These are phyloP conservation scores for Spodoptera frugiperda DNA, from an alignment of 1,140 invertebrate genomes.

Conservation along the genomic window DNA sequence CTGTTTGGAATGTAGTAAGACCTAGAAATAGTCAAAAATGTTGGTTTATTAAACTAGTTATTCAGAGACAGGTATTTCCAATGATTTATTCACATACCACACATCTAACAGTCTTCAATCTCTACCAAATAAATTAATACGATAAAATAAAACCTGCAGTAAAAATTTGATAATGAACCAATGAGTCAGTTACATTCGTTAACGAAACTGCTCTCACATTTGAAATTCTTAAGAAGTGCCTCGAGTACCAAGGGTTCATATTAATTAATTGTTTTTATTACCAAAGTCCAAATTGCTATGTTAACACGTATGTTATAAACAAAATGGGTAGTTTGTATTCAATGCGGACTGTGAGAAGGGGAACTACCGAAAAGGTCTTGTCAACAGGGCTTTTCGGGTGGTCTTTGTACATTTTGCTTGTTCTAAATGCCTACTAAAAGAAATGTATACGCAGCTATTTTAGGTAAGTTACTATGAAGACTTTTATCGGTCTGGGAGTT, in stretches of 20 bases:
- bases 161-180: background rate
- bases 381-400: constrained; percentile 14
- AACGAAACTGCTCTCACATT: constrained; percentile 18
- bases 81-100: too few species aligned
- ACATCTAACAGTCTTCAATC: too few species aligned
- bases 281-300: constrained; percentile 27
- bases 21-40: background rate
- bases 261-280: constrained; percentile 42
- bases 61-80: background rate
- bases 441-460: background rate
- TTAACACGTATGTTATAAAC: constrained; percentile 19
- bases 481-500: background rate
- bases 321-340: constrained; percentile 36
- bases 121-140: too few species aligned
- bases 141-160: too few species aligned
- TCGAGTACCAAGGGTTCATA: constrained; percentile 26
- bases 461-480: background rate
- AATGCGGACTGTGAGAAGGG: background rate
- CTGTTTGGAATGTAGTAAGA: too few species aligned
- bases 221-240: constrained; percentile 18
- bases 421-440: background rate
- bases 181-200: constrained; percentile 1
- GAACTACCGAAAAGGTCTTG: constrained; percentile 11
- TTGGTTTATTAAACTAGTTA: background rate
- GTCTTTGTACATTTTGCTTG: background rate